Evolutionary conservation across 2,797 vertebrate genomes (phyloP), one percentile per base, ranked within the genome.

Genomic region (Gymnoscopelus braueri): DNA sequence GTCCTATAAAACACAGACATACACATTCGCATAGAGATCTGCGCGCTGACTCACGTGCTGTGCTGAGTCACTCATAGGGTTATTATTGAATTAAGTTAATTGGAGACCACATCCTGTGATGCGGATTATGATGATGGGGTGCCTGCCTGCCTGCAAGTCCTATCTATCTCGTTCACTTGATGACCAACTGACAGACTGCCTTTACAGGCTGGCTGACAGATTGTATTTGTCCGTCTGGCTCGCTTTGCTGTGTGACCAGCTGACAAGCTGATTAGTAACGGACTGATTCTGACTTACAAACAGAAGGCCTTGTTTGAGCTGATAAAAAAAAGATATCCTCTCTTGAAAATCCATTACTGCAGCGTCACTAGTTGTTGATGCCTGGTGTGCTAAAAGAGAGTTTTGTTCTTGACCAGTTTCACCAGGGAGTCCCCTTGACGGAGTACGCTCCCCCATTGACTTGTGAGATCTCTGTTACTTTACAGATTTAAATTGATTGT

Each of bases 51-150:
- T 57, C 58, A 64, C 47, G 12, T 52, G 29, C 60, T 59, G 19
- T 56, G 67, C 72, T 86, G 85, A 91, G 64, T 89, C 88, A 87
- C 80, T 57, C 19, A 63, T 65, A 62, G 65, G 55, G 6, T 5
- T 65, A 70, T 78, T 66, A 83, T 83, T 67, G 72, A 67, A 11
- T 79, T 77, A 71, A 74, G 71, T 73, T 61, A 79, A 63, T 58
- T 51, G 39, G 49, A 58, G 49, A 55, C n/a, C 9, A 23, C 14
- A 23, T 77, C 67, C 71, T 15, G 55, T 66, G 63, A 66, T n/a
- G 13, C n/a, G 54, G 63, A 65, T n/a, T 8, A 44, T 44, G 5
- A 39, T 39, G 35, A 5, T 39, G 35, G 51, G 10, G n/a, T 56
- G 54, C 52, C 29, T 1, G 11, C n/a, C 11, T 56, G 35, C 35